These are phyloP conservation scores for Mormyrops boulengeri DNA, from an alignment of 2,797 vertebrate genomes.

Conservation along the genomic window DNA sequence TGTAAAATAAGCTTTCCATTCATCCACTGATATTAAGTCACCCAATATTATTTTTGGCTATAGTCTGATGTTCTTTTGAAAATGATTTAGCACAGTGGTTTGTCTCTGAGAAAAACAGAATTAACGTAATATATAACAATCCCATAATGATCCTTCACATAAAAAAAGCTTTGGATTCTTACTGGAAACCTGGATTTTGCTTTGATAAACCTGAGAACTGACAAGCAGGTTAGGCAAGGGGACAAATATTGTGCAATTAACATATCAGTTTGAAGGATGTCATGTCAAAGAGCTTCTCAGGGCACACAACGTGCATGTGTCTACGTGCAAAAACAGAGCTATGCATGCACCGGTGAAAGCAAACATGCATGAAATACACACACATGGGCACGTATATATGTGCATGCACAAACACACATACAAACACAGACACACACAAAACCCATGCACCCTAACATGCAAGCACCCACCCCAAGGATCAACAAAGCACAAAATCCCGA, in stretches of 20 bases:
- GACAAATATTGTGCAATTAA: background rate
- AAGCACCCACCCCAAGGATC: background rate
- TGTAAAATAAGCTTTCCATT: background rate
- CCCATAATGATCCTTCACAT: background rate
- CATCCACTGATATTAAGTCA: background rate
- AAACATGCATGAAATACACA: background rate
- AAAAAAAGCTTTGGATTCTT: background rate
- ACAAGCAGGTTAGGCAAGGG: background rate
- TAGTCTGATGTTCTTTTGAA: background rate
- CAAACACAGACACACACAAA: background rate
- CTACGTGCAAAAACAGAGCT: background rate
- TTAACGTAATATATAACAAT: background rate
- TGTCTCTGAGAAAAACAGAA: background rate
- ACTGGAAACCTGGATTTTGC: constrained; percentile 2
- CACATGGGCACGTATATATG: background rate
- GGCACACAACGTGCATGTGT: background rate
- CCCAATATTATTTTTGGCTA: background rate
- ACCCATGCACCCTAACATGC: background rate
- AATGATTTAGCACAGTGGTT: background rate
- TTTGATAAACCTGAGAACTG: background rate
- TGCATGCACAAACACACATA: background rate
- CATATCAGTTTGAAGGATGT: background rate
- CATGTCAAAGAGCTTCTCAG: background rate
- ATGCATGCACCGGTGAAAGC: background rate
- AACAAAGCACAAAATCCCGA: background rate